Evolutionary conservation across 1,140 invertebrate species (phyloP), one percentile per base, ranked within the genome.

Genomic region (Schmidtea mediterranea): DNA sequence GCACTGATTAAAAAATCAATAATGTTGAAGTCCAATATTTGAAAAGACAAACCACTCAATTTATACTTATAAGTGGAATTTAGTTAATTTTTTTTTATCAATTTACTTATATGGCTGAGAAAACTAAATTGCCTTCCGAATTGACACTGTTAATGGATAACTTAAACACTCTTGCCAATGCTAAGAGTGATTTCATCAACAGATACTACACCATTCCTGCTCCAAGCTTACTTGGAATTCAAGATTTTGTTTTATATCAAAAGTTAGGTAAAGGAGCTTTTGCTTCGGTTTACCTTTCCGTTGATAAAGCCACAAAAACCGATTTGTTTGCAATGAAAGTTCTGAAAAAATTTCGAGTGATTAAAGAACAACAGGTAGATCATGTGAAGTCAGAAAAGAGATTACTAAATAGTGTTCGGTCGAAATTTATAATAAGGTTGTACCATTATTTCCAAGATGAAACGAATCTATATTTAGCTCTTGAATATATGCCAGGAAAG

Each of bases 401-500:
- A 36, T 13, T 48, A 15, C 23, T 48, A 12, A 13, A 12, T 10
- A 15, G 12, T 13, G n/a, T 37, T 18, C 10, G 19, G 8, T 10
- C 19, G 21, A 9, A n/a, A 6, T 50, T 45, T 15, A 50, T 50
- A 12, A 24, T 47, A n/a, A 10, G 48, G 43, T 15, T 50, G 13
- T 13, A 24, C 1, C n/a, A 48, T 46, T 26, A 13, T 15, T 46
- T 46, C 18, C 41, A 50, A 24, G 22, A 37, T 38, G 23, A 13
- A 16, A 23, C 32, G 12, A 46, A 18, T 18, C 12, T 50, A n/a
- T 50, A 24, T 36, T 37, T 50, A 2, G 10, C 15, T 3, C 15
- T 50, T 16, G 49, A 50, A 48, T 49, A 24, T 46, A 16, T 49
- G 13, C 36, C n/a, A 10, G 48, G 48, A 21, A 40, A 40, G 2